phyloP scores from a whole-genome alignment of 2,113 vertebrate species.

The Merops nubicus region DNA sequence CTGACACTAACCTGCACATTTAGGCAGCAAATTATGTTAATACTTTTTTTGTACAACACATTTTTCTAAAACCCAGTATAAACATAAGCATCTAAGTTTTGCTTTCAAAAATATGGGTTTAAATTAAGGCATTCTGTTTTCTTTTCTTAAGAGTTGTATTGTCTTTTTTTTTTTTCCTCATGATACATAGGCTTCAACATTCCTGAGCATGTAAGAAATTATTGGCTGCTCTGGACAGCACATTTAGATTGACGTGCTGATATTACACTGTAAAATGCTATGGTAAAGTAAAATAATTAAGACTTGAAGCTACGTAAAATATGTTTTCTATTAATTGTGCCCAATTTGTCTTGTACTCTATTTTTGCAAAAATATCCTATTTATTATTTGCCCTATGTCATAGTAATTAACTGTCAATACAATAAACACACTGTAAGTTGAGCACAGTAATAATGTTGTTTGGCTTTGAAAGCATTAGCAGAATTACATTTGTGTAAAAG shows the following conservation, averaged over 20 bases:
- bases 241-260: neutral
- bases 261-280: constrained; percentile 2
- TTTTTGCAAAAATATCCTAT: neutral
- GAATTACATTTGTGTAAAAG: neutral
- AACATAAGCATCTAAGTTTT: neutral
- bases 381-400: neutral
- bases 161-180: rapidly evolving
- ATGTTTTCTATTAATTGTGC: constrained; percentile 16
- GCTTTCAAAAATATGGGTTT: neutral
- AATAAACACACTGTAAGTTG: constrained; percentile 36
- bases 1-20: neutral
- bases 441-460: constrained; percentile 25
- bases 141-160: neutral
- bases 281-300: constrained; percentile 6
- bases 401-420: constrained; percentile 49
- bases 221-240: neutral
- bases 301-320: neutral
- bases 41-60: neutral
- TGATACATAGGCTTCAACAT: neutral
- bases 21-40: neutral
- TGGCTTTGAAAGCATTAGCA: neutral
- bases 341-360: neutral
- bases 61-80: neutral
- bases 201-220: neutral
- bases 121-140: neutral